Base-by-base conservation (phyloP, 2,888 invertebrate genomes). In the Polymixis flavicincta region DNA sequence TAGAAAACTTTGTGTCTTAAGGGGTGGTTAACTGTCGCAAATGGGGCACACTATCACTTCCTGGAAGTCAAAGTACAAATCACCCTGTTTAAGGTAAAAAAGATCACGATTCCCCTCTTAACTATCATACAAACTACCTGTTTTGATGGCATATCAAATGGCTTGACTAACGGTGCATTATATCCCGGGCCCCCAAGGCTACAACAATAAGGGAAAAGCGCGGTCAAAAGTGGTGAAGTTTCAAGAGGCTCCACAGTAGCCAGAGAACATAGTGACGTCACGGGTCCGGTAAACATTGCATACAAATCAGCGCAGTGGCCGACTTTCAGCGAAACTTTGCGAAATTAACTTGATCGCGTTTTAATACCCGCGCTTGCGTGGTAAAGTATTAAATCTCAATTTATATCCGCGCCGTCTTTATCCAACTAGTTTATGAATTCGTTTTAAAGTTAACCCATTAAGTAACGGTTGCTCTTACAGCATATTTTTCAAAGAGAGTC, bases 331-430 rank as follows among this genome's bases (percentile, higher is more conserved):
- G 79, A 89, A 93, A 94, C 91, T 93, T 92, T 85, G 88, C 84
- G 74, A 91, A 92, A 92, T 93, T 92, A 92, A 92, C 90, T 93
- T 92, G 91, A 94, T 92, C 92, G 92, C 84, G 88, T 92, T 94
- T 93, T 93, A 93, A 94, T 93, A 89, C 88, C 83, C 64, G 78
- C 82, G 81, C 85, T 88, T 85, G 89, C 84, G 87, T 89, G 88
- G 87, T 83, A 87, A 86, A 85, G 82, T 88, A 92, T 93, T 90
- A 93, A 91, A 92, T 90, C 89, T 87, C 89, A 91, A 89, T 92
- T 93, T 92, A 88, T 87, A 89, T 88, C 88, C 79, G 80, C 87
- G 84, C 87, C 88, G 84, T 89, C 89, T 91, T 90, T 87, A 87
- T 88, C 85, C 84, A 90, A 91, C 88, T 91, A 91, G 90, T 92